Percentiles rank a stretch among this genome's conserved stretches.
Conservation (phyloP, 2,888 invertebrate genomes). For the Ichneumon xanthorius region DNA sequence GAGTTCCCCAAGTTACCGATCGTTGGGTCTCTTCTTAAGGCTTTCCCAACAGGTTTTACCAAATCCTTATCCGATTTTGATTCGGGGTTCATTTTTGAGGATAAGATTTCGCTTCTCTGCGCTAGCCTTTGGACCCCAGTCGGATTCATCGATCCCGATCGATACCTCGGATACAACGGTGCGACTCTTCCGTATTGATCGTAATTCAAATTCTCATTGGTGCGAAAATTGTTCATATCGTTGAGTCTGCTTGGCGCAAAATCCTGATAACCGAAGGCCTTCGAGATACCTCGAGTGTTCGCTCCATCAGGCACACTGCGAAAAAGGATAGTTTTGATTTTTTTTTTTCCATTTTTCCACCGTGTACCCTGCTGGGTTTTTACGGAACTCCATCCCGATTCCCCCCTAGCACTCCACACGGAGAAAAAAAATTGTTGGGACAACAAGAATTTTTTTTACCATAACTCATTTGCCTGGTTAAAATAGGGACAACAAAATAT, state of each 20-base stretch:
- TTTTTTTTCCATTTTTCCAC: too few relatives aligned
- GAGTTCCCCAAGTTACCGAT: neutral
- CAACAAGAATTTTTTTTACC: too few relatives aligned
- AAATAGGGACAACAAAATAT: too few relatives aligned
- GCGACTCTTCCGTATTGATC: conserved; percentile 1
- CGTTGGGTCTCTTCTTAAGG: neutral
- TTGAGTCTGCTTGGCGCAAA: conserved; percentile 1
- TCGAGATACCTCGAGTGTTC: neutral
- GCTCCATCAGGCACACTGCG: neutral
- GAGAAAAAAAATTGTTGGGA: too few relatives aligned
- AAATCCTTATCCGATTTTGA: neutral
- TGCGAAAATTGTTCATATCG: conserved; percentile 9
- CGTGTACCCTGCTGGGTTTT: too few relatives aligned
- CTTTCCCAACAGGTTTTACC: neutral
- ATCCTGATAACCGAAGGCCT: neutral
- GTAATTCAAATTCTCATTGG: neutral
- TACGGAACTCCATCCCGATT: too few relatives aligned
- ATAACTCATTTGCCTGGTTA: too few relatives aligned
- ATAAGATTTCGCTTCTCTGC: conserved; percentile 2
- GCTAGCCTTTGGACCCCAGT: neutral
- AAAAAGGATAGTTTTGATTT: too few relatives aligned
- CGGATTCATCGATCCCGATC: neutral
- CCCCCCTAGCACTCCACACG: too few relatives aligned
- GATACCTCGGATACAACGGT: conserved; percentile 29
- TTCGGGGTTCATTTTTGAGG: neutral